Conservation (phyloP, 2,113 vertebrate species). For the Sorex araneus region DNA sequence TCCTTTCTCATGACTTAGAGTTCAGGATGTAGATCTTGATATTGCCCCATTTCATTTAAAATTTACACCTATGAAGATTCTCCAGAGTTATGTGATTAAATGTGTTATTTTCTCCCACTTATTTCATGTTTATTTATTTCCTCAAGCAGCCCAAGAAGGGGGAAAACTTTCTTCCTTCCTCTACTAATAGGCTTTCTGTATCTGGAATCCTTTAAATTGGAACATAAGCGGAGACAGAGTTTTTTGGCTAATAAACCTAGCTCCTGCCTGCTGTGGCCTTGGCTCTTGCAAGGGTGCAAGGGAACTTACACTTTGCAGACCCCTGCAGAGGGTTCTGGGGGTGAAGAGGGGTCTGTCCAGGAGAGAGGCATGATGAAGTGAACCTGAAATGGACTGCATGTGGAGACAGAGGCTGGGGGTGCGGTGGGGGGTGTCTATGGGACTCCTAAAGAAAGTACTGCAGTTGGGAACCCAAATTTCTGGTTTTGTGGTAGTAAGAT, state of each 20-base stretch:
- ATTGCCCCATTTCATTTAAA: not conserved
- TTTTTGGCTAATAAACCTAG: not conserved
- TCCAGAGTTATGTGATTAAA: not conserved
- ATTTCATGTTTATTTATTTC: not conserved
- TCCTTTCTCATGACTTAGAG: no score
- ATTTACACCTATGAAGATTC: not conserved
- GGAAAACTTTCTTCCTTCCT: not conserved
- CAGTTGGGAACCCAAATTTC: not conserved
- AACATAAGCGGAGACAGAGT: not conserved
- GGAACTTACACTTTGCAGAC: not conserved
- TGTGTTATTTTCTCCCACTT: not conserved
- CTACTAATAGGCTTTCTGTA: not conserved
- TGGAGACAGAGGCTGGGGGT: not conserved
- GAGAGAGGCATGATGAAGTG: accelerated
- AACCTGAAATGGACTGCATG: not conserved
- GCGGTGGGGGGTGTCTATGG: no score
- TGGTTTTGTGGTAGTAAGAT: no score
- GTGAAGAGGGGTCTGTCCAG: not conserved
- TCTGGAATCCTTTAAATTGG: not conserved
- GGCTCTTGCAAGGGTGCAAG: not conserved
- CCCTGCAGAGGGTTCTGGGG: not conserved
- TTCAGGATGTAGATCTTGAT: no score
- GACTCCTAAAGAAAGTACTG: not conserved
- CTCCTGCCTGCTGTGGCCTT: not conserved
- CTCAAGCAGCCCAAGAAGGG: not conserved